A percentile compares a stretch with the other conserved stretches of the same genome.
phyloP scores from a whole-genome alignment of 2,888 invertebrate genomes.

The Aspidiotus destructor region DNA sequence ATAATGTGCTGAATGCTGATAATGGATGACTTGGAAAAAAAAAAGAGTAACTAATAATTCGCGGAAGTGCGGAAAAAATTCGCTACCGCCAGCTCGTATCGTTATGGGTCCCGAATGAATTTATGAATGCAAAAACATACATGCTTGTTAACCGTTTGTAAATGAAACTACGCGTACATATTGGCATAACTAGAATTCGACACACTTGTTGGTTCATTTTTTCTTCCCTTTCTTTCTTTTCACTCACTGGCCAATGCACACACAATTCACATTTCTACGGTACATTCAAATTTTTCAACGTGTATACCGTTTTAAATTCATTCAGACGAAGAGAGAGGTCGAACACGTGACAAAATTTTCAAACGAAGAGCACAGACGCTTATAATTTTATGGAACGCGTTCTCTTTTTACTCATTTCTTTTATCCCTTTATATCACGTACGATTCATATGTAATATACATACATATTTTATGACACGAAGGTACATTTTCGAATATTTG shows the following conservation, averaged over 20 bases:
- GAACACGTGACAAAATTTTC: constrained; percentile 1
- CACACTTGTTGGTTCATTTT: not conserved
- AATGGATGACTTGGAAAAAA: no score
- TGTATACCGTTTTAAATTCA: not conserved
- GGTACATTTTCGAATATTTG: no score
- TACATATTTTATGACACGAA: no score
- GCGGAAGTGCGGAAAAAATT: no score
- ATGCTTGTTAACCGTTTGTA: no score
- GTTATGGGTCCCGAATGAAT: not conserved
- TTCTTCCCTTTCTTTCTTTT: constrained; percentile 1
- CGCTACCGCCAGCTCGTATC: no score
- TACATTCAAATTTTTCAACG: not conserved
- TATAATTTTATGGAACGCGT: not conserved
- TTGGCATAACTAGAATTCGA: constrained; percentile 2
- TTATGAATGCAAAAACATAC: not conserved
- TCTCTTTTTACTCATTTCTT: not conserved
- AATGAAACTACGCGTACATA: not conserved
- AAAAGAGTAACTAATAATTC: no score
- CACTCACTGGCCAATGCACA: not conserved
- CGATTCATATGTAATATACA: no score
- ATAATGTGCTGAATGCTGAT: no score
- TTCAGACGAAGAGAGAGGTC: no score
- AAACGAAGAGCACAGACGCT: not conserved
- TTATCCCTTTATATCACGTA: not conserved
- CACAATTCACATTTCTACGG: not conserved